Percentiles rank a stretch among this genome's conserved stretches.
These are phyloP conservation scores for Tinea pellionella DNA, from an alignment of 2,888 invertebrate genomes.

Conservation along the genomic window DNA sequence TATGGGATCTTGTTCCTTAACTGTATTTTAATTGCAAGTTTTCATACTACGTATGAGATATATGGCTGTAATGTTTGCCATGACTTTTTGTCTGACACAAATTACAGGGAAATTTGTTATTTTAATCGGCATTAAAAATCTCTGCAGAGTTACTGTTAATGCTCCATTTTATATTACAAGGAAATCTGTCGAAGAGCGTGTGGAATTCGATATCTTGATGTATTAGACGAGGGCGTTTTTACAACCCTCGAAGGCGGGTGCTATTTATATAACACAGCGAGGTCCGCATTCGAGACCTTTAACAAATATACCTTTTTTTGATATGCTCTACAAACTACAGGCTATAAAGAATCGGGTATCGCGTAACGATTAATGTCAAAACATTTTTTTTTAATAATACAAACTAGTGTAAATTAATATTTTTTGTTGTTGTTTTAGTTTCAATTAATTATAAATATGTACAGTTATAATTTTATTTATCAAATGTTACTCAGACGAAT, in stretches of 20 bases:
- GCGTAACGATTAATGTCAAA: neutral
- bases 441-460: neutral
- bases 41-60: too few relatives aligned
- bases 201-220: conserved; percentile 55
- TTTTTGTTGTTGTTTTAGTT: neutral
- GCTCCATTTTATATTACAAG: neutral
- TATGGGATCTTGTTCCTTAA: too few relatives aligned
- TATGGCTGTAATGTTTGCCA: too few relatives aligned
- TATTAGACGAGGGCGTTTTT: conserved; percentile 48
- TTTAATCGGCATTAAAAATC: neutral
- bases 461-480: neutral
- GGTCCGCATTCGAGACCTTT: conserved; percentile 22
- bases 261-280: conserved; percentile 28
- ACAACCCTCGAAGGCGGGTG: conserved; percentile 43
- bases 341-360: conserved; percentile 4
- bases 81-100: neutral
- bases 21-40: too few relatives aligned
- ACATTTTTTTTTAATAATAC: neutral
- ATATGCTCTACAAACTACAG: conserved; percentile 49
- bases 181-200: conserved; percentile 13
- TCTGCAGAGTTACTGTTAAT: neutral
- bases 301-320: conserved; percentile 29
- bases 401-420: neutral
- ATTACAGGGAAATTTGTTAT: neutral
- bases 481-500: neutral